phyloP scores from a whole-genome alignment of 2,797 vertebrate species.

The Triplophysa yarkandensis region DNA sequence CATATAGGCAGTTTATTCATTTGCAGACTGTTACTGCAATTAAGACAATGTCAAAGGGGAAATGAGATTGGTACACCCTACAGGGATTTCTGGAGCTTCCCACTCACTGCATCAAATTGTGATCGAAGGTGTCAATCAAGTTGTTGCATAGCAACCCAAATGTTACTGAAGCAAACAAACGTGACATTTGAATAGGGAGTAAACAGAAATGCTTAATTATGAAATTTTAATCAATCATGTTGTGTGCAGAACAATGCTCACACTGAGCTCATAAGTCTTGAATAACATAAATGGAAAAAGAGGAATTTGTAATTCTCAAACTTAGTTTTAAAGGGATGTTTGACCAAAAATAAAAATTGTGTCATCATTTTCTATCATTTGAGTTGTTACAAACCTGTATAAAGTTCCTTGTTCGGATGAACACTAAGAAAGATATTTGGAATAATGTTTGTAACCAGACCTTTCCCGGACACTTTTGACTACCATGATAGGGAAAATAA shows the following conservation, averaged over 20 bases:
- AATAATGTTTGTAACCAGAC: no score
- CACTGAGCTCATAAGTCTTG: conserved; percentile 16
- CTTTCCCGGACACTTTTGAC: no score
- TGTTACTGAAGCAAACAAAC: conserved; percentile 12
- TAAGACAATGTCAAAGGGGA: conserved; percentile 53
- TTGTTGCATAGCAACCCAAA: conserved; percentile 19
- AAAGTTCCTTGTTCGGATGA: no score
- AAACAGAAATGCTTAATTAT: conserved; percentile 36
- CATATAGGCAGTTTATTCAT: conserved; percentile 55
- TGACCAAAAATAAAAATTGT: no score
- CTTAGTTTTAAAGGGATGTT: no score
- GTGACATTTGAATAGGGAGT: conserved; percentile 38
- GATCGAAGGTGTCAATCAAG: conserved; percentile 49
- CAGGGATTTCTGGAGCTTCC: conserved; percentile 45
- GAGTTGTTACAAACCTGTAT: no score
- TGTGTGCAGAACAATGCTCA: conserved; percentile 25
- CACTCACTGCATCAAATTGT: conserved; percentile 35
- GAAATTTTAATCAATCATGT: conserved; percentile 32
- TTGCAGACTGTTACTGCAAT: conserved; percentile 52
- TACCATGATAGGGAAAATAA: no score
- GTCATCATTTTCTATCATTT: no score
- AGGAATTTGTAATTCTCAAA: neutral
- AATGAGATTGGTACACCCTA: conserved; percentile 48
- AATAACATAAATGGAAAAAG: conserved; percentile 21
- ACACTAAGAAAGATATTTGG: no score